These are phyloP conservation scores for Achatina immaculata DNA, from an alignment of 1,140 invertebrate genomes.

Conservation along the genomic window DNA sequence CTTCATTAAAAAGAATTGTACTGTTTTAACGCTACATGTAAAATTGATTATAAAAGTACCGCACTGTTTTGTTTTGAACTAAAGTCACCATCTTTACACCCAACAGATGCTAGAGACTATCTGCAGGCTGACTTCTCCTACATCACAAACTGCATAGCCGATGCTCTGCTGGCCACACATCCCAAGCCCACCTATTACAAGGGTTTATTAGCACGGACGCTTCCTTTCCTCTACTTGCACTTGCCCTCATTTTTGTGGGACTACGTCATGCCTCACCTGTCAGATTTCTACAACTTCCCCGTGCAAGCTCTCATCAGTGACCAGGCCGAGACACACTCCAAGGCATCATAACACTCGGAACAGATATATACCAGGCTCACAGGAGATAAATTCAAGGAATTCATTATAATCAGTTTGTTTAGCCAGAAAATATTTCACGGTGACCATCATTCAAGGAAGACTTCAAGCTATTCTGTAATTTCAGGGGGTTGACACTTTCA, in stretches of 20 bases:
- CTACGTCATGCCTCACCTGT: conserved; percentile 49
- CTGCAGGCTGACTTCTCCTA: conserved; percentile 56
- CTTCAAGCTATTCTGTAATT: no score
- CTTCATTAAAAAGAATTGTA: no score
- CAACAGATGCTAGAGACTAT: conserved; percentile 27
- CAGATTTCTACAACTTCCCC: conserved; percentile 10
- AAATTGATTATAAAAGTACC: no score
- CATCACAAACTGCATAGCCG: conserved; percentile 53
- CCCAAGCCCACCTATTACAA: conserved; percentile 61
- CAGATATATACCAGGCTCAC: no score
- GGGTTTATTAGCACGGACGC: conserved; percentile 55
- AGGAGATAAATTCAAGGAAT: no score
- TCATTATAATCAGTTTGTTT: no score
- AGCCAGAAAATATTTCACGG: no score
- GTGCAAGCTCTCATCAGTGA: conserved; percentile 16
- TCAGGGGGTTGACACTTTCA: no score
- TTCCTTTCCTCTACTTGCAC: conserved; percentile 62
- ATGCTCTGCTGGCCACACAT: conserved; percentile 51
- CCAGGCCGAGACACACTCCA: not conserved
- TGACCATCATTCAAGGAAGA: no score
- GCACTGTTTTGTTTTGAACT: no score
- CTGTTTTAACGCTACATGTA: no score
- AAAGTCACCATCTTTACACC: no score
- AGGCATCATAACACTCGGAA: conserved; percentile 15
- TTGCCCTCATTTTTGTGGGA: conserved; percentile 51